Percentiles rank a stretch among this genome's conserved stretches.
Evolutionary conservation across 2,113 vertebrate genomes (phyloP).

Genomic region (Lonchura striata): DNA sequence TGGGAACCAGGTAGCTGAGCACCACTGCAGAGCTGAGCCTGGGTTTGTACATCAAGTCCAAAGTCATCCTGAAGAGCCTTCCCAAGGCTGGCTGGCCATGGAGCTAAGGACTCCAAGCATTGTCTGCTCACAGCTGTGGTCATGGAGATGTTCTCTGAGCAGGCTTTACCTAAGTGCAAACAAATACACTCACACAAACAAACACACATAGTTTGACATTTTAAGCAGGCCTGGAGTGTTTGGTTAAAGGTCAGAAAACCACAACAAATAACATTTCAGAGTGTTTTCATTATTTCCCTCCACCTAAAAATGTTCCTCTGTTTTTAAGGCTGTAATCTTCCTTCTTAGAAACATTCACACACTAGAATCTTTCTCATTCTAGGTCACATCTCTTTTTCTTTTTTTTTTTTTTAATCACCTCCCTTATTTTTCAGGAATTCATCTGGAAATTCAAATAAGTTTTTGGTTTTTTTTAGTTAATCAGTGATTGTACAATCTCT

Average conservation of each 20-base stretch:
- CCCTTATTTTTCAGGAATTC: background rate
- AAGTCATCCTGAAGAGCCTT: background rate
- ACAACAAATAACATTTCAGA: constrained; percentile 13
- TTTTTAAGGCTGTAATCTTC: background rate
- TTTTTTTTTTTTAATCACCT: background rate
- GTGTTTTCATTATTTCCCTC: constrained; percentile 24
- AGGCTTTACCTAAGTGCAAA: background rate
- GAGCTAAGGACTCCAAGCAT: background rate
- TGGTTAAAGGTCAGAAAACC: constrained; percentile 42
- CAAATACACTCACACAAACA: background rate
- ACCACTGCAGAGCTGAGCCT: background rate
- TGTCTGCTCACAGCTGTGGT: background rate
- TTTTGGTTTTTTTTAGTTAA: background rate
- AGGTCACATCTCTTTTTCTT: background rate
- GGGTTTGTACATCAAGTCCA: background rate
- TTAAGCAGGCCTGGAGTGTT: background rate
- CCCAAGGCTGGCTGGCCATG: background rate
- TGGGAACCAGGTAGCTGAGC: background rate
- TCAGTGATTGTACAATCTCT: background rate
- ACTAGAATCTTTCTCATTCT: background rate
- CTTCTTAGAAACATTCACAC: background rate
- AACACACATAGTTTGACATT: background rate
- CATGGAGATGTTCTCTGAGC: background rate
- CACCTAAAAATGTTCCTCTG: constrained; percentile 6
- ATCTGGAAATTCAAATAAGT: background rate